Evolutionary conservation across 2,888 invertebrate species (phyloP).

Genomic region (Empis livida): DNA sequence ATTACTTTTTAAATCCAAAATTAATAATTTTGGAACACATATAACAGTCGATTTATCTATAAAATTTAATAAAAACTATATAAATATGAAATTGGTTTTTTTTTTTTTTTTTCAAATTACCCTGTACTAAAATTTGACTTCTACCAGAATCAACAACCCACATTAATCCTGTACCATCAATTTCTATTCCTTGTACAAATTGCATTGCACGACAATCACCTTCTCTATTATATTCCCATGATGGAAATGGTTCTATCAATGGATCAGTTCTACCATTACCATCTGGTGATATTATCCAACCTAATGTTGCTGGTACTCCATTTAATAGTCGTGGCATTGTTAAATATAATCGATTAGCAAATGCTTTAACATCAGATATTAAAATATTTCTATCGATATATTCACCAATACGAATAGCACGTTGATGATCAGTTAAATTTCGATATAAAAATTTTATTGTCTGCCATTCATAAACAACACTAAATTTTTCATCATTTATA

Average conservation of each 20-base stretch:
- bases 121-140: slow-evolving; percentile 44
- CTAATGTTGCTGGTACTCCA: slow-evolving; percentile 59
- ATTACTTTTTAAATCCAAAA: slow-evolving; percentile 50
- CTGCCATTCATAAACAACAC: slow-evolving; percentile 61
- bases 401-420: slow-evolving; percentile 41
- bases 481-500: slow-evolving; percentile 39
- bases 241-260: slow-evolving; percentile 53
- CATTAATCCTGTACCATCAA: slow-evolving; percentile 55
- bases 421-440: slow-evolving; percentile 40
- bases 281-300: slow-evolving; percentile 38
- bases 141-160: slow-evolving; percentile 58
- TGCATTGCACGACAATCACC: slow-evolving; percentile 58
- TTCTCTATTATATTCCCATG: slow-evolving; percentile 52
- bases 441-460: slow-evolving; percentile 57
- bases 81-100: too few species aligned
- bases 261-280: slow-evolving; percentile 40
- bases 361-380: slow-evolving; percentile 53
- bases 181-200: slow-evolving; percentile 61
- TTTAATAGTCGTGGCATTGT: slow-evolving; percentile 55
- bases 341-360: slow-evolving; percentile 52
- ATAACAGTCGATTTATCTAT: slow-evolving; percentile 35
- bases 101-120: slow-evolving; percentile 8
- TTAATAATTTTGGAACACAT: slow-evolving; percentile 55
- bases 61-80: not conserved
- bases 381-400: slow-evolving; percentile 56